Evolutionary conservation across 2,888 invertebrate genomes (phyloP).

Genomic region (Romanomermis culicivorax): DNA sequence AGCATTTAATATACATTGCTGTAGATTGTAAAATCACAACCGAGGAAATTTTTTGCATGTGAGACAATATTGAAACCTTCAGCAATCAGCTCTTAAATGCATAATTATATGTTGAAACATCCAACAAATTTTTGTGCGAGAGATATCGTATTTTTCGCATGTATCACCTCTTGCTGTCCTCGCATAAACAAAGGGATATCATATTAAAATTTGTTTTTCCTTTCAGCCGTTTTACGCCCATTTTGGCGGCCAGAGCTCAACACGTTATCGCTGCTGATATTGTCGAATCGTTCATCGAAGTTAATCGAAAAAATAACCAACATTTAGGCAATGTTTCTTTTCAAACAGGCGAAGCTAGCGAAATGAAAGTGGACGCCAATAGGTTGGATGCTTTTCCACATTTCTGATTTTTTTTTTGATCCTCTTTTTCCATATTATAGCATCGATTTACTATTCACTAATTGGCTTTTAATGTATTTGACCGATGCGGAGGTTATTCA

Average conservation of each 20-base stretch:
- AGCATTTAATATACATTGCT: no score
- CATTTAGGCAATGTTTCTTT: conserved; percentile 33
- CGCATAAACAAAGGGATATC: no score
- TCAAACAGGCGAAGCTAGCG: conserved; percentile 35
- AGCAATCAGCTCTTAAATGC: no score
- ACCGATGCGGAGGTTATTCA: conserved; percentile 33
- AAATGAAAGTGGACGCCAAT: conserved; percentile 29
- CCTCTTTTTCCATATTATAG: conserved; percentile 19
- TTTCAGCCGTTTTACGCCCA: conserved; percentile 35
- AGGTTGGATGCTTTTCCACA: conserved; percentile 17
- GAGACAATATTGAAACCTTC: no score
- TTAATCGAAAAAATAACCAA: conserved; percentile 33
- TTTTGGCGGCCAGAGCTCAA: conserved; percentile 32
- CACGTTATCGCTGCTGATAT: conserved; percentile 37
- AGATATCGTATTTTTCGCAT: no score
- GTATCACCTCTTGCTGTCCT: no score
- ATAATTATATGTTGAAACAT: no score
- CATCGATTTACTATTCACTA: conserved; percentile 37
- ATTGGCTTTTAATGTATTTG: conserved; percentile 41
- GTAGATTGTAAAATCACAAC: no score
- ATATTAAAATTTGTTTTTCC: no score
- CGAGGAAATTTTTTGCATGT: no score
- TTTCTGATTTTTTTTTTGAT: not conserved
- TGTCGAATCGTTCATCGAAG: conserved; percentile 35
- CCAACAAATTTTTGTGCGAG: no score